Conservation (phyloP, 2,888 invertebrate species). For the Hylaea fasciaria region DNA sequence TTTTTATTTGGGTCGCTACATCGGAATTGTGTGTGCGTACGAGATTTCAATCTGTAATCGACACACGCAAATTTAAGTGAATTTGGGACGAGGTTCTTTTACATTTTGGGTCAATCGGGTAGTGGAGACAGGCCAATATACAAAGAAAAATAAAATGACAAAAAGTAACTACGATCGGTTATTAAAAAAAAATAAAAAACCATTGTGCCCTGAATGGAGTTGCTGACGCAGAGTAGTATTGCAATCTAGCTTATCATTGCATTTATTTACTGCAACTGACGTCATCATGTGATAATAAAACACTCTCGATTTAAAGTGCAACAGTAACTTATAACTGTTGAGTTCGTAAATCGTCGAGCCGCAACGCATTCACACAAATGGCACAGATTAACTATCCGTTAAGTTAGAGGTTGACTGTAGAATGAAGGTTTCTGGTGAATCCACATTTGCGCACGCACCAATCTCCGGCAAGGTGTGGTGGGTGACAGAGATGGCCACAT, state of each 20-base stretch:
- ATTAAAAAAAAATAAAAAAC: slow-evolving; percentile 5
- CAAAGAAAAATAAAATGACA: slow-evolving; percentile 4
- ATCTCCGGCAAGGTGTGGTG: slow-evolving; percentile 46
- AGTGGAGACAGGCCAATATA: slow-evolving; percentile 11
- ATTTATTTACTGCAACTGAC: slow-evolving; percentile 29
- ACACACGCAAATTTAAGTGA: slow-evolving; percentile 38
- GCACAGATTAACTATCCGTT: slow-evolving; percentile 10
- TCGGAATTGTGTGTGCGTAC: slow-evolving; percentile 24
- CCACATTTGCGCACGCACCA: slow-evolving; percentile 38
- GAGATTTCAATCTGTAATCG: slow-evolving; percentile 37
- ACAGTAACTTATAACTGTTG: slow-evolving; percentile 52
- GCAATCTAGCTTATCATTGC: not conserved
- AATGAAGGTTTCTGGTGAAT: slow-evolving; percentile 42
- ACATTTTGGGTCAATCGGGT: slow-evolving; percentile 27
- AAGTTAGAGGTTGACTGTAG: slow-evolving; percentile 20
- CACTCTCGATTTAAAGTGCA: slow-evolving; percentile 55
- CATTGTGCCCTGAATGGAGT: not conserved
- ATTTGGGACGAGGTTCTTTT: slow-evolving; percentile 41
- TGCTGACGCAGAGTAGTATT: not conserved
- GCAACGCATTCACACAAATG: slow-evolving; percentile 3
- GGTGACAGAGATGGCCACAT: slow-evolving; percentile 56
- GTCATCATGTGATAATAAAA: slow-evolving; percentile 52
- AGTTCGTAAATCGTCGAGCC: slow-evolving; percentile 11
- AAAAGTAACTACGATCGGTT: too few species aligned
- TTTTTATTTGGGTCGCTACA: slow-evolving; percentile 33